These are phyloP conservation scores for Cabera pusaria DNA, from an alignment of 2,888 invertebrate species.

Conservation along the genomic window DNA sequence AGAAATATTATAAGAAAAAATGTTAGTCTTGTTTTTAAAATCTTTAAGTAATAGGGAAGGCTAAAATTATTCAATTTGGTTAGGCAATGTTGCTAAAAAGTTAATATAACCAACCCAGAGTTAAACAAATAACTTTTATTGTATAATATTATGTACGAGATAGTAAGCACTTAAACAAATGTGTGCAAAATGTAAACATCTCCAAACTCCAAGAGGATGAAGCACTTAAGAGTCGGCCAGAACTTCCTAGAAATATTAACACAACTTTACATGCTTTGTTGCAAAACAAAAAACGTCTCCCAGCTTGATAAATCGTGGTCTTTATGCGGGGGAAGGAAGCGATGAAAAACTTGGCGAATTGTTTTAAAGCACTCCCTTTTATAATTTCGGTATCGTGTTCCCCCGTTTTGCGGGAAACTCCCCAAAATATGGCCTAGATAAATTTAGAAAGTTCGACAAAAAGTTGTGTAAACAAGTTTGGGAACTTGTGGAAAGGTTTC, in stretches of 20 bases:
- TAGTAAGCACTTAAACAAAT: no score
- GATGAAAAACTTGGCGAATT: slow-evolving; percentile 60
- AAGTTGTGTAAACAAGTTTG: slow-evolving; percentile 56
- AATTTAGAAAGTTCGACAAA: slow-evolving; percentile 53
- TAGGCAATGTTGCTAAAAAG: no score
- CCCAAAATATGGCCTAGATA: slow-evolving; percentile 64
- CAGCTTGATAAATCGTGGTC: slow-evolving; percentile 56
- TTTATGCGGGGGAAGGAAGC: slow-evolving; percentile 48
- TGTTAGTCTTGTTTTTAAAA: no score
- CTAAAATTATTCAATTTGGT: no score
- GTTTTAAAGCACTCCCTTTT: slow-evolving; percentile 61
- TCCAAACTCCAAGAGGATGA: no score
- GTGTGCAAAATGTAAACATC: no score
- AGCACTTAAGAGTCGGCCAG: not conserved
- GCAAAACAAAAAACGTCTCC: slow-evolving; percentile 38
- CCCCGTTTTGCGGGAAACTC: slow-evolving; percentile 45
- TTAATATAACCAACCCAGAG: no score
- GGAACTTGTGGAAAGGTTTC: slow-evolving; percentile 49
- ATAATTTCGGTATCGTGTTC: slow-evolving; percentile 65
- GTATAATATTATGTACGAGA: no score
- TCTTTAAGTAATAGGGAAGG: no score
- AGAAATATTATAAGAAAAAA: no score
- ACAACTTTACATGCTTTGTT: slow-evolving; percentile 28
- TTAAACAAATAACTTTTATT: no score
- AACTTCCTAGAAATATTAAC: slow-evolving; percentile 10